Percentiles rank a stretch among this genome's conserved stretches.
These are phyloP conservation scores for Therioaphis trifolii DNA, from an alignment of 2,888 invertebrate species.

Conservation along the genomic window DNA sequence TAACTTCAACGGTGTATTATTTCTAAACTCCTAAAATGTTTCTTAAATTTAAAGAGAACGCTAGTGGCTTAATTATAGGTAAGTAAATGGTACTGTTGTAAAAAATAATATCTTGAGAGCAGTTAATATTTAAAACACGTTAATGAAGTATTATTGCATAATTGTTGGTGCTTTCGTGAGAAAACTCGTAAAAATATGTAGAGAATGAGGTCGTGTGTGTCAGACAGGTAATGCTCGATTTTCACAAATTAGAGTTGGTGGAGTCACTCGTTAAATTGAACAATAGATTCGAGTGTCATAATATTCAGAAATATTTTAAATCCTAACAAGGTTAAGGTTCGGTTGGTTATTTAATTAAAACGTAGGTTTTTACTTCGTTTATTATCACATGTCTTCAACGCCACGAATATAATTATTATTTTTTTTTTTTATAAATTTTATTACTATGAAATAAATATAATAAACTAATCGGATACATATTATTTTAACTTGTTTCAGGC, in stretches of 20 bases:
- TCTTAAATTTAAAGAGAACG: neutral
- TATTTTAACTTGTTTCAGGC: slow-evolving; percentile 35
- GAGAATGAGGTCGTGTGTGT: slow-evolving; percentile 43
- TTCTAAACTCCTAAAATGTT: neutral
- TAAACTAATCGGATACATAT: neutral
- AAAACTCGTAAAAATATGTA: slow-evolving; percentile 34
- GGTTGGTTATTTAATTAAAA: neutral
- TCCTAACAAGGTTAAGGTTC: neutral
- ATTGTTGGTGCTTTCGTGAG: slow-evolving; percentile 48
- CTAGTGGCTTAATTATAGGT: neutral
- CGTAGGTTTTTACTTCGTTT: no score
- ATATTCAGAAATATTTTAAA: slow-evolving; percentile 7
- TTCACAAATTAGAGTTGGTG: slow-evolving; percentile 19
- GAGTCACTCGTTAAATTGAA: slow-evolving; percentile 12
- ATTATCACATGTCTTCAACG: no score
- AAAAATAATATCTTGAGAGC: neutral
- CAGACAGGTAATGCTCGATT: slow-evolving; percentile 32
- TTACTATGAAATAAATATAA: neutral
- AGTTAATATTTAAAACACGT: slow-evolving; percentile 34
- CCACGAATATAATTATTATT: no score
- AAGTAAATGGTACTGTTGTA: neutral
- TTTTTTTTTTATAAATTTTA: no score
- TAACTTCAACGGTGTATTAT: neutral
- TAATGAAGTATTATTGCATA: slow-evolving; percentile 26
- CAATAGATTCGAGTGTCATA: slow-evolving; percentile 37